A percentile compares a stretch with the other conserved stretches of the same genome.
Conservation (phyloP, 1,140 invertebrate species). For the Drosophila ercepeae region DNA sequence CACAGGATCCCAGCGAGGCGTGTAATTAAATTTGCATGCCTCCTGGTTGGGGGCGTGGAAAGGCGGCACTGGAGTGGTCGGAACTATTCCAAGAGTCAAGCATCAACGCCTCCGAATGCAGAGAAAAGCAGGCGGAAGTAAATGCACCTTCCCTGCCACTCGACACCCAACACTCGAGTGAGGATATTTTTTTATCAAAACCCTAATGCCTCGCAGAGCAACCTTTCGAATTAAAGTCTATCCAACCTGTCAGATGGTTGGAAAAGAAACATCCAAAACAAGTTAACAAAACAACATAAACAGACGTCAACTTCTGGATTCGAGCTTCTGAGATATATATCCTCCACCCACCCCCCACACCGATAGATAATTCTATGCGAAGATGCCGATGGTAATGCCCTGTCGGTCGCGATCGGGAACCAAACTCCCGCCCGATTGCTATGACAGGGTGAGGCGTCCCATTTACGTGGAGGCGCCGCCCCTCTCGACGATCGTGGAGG, state of each 20-base stretch:
- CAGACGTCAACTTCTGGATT: constrained; percentile 3
- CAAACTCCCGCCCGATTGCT: constrained; percentile 46
- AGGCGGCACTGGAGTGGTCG: constrained; percentile 30
- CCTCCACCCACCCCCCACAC: not conserved
- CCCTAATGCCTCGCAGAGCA: not conserved
- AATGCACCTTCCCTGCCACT: constrained; percentile 35
- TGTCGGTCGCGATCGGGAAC: constrained; percentile 35
- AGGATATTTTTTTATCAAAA: not conserved
- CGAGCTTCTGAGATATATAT: not conserved
- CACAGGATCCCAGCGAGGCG: constrained; percentile 43
- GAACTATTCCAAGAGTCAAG: constrained; percentile 30
- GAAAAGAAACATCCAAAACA: constrained; percentile 24
- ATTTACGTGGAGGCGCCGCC: constrained; percentile 27
- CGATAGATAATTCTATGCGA: not conserved
- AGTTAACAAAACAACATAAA: constrained; percentile 34
- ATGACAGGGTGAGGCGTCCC: constrained; percentile 46
- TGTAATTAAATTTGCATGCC: constrained; percentile 59
- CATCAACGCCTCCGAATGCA: constrained; percentile 47
- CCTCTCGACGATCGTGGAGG: not conserved
- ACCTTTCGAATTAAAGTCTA: not conserved
- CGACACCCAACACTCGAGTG: constrained; percentile 29
- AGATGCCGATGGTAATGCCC: constrained; percentile 52
- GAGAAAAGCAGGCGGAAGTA: constrained; percentile 54
- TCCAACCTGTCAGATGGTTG: constrained; percentile 7
- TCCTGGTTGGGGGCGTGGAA: constrained; percentile 36